These are phyloP conservation scores for Anthophora plumipes DNA, from an alignment of 2,888 invertebrate species.

Conservation along the genomic window DNA sequence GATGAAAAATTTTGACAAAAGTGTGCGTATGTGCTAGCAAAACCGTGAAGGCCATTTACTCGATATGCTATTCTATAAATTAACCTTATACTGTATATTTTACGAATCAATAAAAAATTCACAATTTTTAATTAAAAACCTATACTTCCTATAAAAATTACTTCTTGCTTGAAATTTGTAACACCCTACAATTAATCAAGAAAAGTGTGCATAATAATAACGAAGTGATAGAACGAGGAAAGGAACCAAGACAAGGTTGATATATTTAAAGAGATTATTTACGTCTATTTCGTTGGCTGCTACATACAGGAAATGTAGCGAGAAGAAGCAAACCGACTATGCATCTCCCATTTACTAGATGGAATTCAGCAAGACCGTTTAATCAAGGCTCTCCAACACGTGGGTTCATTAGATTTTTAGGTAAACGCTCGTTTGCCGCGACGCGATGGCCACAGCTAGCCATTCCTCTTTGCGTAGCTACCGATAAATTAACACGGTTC, in stretches of 20 bases:
- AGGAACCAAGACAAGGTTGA: background rate
- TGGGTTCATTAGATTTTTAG: constrained; percentile 13
- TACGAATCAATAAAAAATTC: too few relatives aligned
- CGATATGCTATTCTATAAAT: too few relatives aligned
- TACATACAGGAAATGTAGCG: background rate
- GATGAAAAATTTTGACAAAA: too few relatives aligned
- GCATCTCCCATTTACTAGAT: background rate
- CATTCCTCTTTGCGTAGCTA: background rate
- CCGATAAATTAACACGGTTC: constrained; percentile 47
- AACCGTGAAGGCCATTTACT: too few relatives aligned
- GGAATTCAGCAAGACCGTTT: background rate
- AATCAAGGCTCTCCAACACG: background rate
- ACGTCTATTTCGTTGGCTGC: background rate
- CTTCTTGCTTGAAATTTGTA: too few relatives aligned
- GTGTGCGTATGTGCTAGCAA: too few relatives aligned
- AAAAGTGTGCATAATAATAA: too few relatives aligned
- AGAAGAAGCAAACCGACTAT: background rate
- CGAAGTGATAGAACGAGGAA: background rate
- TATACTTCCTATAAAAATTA: too few relatives aligned
- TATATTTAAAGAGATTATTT: background rate
- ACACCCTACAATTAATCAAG: too few relatives aligned
- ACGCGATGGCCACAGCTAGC: too few relatives aligned
- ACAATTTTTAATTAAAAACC: too few relatives aligned
- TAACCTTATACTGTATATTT: too few relatives aligned
- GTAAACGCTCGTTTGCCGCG: background rate